phyloP scores from a whole-genome alignment of 2,113 vertebrate genomes.

The Prionailurus bengalensis region DNA sequence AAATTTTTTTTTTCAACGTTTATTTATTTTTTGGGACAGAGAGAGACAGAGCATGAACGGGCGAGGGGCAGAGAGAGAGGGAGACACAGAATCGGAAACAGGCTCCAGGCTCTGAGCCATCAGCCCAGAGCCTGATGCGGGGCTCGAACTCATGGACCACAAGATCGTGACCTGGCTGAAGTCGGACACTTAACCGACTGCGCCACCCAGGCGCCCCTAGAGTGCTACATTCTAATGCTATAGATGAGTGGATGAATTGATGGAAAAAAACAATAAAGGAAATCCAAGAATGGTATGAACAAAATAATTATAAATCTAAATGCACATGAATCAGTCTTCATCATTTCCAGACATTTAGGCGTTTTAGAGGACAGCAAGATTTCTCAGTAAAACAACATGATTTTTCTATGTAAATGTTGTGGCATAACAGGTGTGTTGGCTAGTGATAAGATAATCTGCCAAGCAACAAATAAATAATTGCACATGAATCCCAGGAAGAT shows the following conservation, averaged over 20 bases:
- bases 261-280: slow-evolving; percentile 36
- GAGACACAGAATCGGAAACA: too few species aligned
- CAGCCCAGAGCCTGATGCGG: too few species aligned
- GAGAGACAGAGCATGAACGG: too few species aligned
- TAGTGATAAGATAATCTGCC: slow-evolving; percentile 79
- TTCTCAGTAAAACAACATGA: slow-evolving; percentile 69
- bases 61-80: too few species aligned
- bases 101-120: too few species aligned
- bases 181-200: too few species aligned
- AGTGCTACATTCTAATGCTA: background rate
- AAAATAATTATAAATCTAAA: slow-evolving; percentile 61
- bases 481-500: slow-evolving; percentile 70
- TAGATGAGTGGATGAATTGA: background rate
- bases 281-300: slow-evolving; percentile 12
- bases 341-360: slow-evolving; percentile 58
- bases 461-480: slow-evolving; percentile 81
- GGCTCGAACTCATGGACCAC: too few species aligned
- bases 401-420: slow-evolving; percentile 73
- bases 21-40: too few species aligned
- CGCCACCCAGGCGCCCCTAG: background rate
- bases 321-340: slow-evolving; percentile 35
- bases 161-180: too few species aligned
- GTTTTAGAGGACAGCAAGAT: slow-evolving; percentile 71
- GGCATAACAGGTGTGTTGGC: slow-evolving; percentile 72
- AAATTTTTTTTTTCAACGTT: too few species aligned